Percentiles rank a stretch among this genome's conserved stretches.
Conservation (phyloP, 2,113 vertebrate species). For the Formicarius rufipectus region DNA sequence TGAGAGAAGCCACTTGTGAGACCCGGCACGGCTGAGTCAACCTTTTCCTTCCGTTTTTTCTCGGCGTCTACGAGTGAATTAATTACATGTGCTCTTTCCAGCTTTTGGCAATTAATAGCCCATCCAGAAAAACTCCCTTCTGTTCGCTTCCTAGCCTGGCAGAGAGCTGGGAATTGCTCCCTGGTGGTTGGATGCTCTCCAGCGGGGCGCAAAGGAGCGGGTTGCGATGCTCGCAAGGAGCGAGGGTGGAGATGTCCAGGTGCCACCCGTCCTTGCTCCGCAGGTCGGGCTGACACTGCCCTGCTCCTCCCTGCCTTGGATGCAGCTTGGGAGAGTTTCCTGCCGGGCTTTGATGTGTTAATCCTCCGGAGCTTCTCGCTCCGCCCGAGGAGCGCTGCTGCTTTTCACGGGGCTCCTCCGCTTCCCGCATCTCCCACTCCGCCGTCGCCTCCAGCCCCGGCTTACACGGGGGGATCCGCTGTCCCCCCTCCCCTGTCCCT, state of each 20-base stretch:
- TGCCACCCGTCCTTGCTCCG: not conserved
- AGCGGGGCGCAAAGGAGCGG: not conserved
- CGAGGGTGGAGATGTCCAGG: not conserved
- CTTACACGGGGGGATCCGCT: not conserved
- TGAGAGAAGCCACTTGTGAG: not conserved
- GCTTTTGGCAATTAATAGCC: not conserved
- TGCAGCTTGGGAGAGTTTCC: not conserved
- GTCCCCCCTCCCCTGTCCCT: not conserved
- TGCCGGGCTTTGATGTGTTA: slow-evolving; percentile 65
- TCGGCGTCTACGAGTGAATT: not conserved
- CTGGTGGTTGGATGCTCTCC: not conserved
- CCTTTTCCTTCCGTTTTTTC: not conserved
- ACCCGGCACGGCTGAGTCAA: not conserved
- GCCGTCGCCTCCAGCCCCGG: not conserved
- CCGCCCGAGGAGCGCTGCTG: slow-evolving; percentile 25
- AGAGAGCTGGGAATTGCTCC: not conserved
- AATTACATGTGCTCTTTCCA: not conserved
- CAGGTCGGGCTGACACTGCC: not conserved
- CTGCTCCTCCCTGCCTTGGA: not conserved
- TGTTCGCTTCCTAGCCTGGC: not conserved
- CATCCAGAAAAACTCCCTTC: not conserved
- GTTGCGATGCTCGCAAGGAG: not conserved
- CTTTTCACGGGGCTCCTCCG: not conserved
- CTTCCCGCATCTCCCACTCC: not conserved
- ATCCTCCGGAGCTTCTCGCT: slow-evolving; percentile 27